Evolutionary conservation across 2,888 invertebrate genomes (phyloP), one percentile per base, ranked within the genome.

Genomic region (Gandaritis pyraliata): DNA sequence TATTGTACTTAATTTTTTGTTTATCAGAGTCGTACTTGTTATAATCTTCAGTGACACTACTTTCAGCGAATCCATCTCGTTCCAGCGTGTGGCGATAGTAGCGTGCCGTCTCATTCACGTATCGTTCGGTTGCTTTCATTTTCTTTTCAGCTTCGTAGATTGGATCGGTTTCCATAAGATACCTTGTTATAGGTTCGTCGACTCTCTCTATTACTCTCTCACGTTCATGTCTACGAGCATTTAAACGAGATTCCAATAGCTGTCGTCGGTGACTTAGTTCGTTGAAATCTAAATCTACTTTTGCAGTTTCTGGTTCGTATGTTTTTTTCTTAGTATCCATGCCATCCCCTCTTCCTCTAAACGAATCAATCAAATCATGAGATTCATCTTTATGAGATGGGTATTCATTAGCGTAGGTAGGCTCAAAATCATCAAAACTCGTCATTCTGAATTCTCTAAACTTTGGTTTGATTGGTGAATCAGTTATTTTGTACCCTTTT

Each of bases 191-290:
- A 0, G 91, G 86, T 67, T 89, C 88, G 56, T 83, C 88, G n/a
- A 83, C 73, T 58, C 57, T 58, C 38, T 51, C 57, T 65, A 80
- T 81, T 15, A 79, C 72, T 68, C 77, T 84, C 59, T 87, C 89
- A 2, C 90, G 81, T 55, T 89, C 91, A 61, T 83, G 78, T 68
- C 89, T 89, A 49, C 95, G 92, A 33, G 95, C 95, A 61, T 95
- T 94, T 50, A 96, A 94, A 63, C 96, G 93, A 0, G 96, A 96
- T 81, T 97, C 96, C 13, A 97, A 87, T 41, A 96, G 93, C 65
- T 96, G 95, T 13, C 96, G 92, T 53, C 96, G 90, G 33, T 95
- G 95, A 75, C 96, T 95, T 60, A 96, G 80, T 75, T 96, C 95
- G 72, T 93, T 93, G 41, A 93, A 92, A 72, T 91, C 86, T 71